Base-by-base conservation (phyloP, 2,888 invertebrate genomes). In the Diabrotica balteata region DNA sequence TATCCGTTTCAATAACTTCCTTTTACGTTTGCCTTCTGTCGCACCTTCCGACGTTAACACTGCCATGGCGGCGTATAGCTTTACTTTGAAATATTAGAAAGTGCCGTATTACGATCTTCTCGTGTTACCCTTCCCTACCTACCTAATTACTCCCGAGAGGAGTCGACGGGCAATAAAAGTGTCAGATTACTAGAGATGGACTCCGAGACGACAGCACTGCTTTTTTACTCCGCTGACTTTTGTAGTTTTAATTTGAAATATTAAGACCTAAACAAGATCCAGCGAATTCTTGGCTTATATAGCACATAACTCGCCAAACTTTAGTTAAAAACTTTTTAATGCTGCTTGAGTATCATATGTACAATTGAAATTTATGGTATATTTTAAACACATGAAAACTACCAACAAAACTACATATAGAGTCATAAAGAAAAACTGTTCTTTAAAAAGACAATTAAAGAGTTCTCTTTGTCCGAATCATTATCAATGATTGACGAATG, bases 1-100 rank as follows among this genome's bases (percentile, higher is more conserved):
- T 63, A 63, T 63, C 63, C 63, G 44, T 63, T 63, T 63, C 63
- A 63, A 63, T 63, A 63, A 63, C 57, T 51, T 57, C 57, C 57
- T 57, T 63, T 63, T 63, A 58, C 61, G 52, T 52, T 22, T 44
- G 17, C 63, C 63, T 54, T 63, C 47, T 63, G 63, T 63, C 63
- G 57, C 57, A 57, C 57, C 63, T 63, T 50, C 45, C 45, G 55
- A 57, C 32, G 8, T 46, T 46, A 61, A 42, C 53, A 44, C 55
- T 52, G 52, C 52, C 17, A 52, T 52, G 22, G 55, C 46, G 32
- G 46, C 51, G 44, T 63, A 63, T 63, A 63, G 57, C 63, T 57
- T 63, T 58, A 63, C 63, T 63, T 57, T 66, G 66, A 66, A 66
- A 62, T 66, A 66, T 66, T 55, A 68, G 63, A 64, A 68, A 58